Percentiles rank a stretch among this genome's conserved stretches.
phyloP scores from a whole-genome alignment of 1,140 invertebrate species.

The Hermatobates lingyangjiaoensis region DNA sequence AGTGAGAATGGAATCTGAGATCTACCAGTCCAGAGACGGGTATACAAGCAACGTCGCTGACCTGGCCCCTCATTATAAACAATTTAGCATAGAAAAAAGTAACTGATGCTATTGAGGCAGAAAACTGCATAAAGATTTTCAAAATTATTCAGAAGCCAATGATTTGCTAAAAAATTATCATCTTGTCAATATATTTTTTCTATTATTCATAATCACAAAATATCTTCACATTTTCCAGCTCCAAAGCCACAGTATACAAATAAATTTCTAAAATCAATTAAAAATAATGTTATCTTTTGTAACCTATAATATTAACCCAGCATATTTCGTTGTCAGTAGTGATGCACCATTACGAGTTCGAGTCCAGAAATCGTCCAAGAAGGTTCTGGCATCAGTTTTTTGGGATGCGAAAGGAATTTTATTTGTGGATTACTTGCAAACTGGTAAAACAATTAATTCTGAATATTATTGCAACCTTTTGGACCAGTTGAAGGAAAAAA shows the following conservation, averaged over 20 bases:
- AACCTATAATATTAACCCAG: slow-evolving; percentile 65
- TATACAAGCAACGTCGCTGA: too few relatives aligned
- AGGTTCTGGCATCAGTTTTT: slow-evolving; percentile 72
- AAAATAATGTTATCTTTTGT: slow-evolving; percentile 41
- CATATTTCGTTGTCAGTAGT: slow-evolving; percentile 65
- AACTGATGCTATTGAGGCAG: slow-evolving; percentile 44
- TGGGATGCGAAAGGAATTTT: too few relatives aligned
- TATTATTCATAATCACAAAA: not conserved
- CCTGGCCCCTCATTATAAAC: too few relatives aligned
- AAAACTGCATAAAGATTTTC: slow-evolving; percentile 62
- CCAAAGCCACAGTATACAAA: slow-evolving; percentile 61
- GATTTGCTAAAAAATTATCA: slow-evolving; percentile 38
- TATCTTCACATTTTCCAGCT: slow-evolving; percentile 35
- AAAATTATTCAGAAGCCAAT: slow-evolving; percentile 42
- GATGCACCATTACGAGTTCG: slow-evolving; percentile 81
- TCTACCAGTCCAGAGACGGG: too few relatives aligned
- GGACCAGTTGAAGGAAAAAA: too few relatives aligned
- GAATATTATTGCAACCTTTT: too few relatives aligned
- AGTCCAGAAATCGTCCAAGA: slow-evolving; percentile 53
- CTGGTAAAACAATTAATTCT: too few relatives aligned
- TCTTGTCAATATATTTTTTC: slow-evolving; percentile 17
- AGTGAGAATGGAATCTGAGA: too few relatives aligned
- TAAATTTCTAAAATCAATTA: slow-evolving; percentile 54
- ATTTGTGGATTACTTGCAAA: too few relatives aligned
- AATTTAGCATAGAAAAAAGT: too few relatives aligned